Conservation (phyloP, 2,797 vertebrate genomes). For the Halcyon chelicuti region DNA sequence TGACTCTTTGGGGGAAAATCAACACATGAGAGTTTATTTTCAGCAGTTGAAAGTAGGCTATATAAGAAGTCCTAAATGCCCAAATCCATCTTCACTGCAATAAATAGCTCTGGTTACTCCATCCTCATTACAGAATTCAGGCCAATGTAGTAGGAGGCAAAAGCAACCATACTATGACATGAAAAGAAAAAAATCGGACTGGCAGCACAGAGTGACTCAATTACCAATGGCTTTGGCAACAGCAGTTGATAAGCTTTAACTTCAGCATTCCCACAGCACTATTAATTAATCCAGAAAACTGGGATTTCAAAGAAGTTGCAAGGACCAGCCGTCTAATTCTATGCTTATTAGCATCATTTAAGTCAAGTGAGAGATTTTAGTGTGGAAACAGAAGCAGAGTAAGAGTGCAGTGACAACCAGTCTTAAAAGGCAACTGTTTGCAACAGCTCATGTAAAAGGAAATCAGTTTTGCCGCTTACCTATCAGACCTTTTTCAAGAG, state of each 20-base stretch:
- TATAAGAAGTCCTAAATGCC: neutral
- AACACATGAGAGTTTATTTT: neutral
- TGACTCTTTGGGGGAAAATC: neutral
- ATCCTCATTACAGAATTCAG: neutral
- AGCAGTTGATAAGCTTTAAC: neutral
- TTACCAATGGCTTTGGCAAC: neutral
- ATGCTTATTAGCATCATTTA: neutral
- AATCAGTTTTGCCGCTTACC: slow-evolving; percentile 81
- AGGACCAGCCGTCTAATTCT: neutral
- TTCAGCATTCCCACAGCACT: neutral
- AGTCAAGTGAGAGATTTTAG: neutral
- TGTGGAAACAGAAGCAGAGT: neutral
- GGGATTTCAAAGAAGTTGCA: neutral
- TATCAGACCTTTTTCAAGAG: slow-evolving; percentile 91
- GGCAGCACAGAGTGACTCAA: neutral
- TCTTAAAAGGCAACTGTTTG: neutral
- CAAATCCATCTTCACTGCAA: neutral
- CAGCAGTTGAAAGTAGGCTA: neutral
- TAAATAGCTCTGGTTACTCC: neutral
- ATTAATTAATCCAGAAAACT: neutral
- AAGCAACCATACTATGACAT: neutral
- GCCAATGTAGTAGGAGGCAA: neutral
- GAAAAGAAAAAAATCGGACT: neutral
- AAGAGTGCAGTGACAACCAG: neutral
- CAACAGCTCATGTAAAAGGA: neutral